Evolutionary conservation across 2,113 vertebrate species (phyloP).

Genomic region (Zosterops lateralis): DNA sequence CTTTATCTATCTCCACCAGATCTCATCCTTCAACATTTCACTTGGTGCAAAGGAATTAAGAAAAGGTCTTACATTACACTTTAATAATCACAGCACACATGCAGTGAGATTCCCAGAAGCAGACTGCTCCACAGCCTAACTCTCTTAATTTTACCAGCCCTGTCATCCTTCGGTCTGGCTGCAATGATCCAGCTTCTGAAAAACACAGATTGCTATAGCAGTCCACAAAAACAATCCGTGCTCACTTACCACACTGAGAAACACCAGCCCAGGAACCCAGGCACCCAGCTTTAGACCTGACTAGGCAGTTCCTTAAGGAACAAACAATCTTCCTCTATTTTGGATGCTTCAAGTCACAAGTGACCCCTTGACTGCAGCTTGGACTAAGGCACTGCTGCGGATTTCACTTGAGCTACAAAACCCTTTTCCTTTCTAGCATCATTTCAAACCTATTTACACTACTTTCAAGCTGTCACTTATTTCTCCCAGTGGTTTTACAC

Average conservation of each 20-base stretch:
- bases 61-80: background rate
- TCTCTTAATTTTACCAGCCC: background rate
- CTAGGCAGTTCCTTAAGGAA: background rate
- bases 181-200: background rate
- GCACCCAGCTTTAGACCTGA: background rate
- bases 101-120: background rate
- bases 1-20: background rate
- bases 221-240: background rate
- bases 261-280: background rate
- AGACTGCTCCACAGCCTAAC: background rate
- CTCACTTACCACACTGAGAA: background rate
- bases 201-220: background rate
- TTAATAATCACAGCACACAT: background rate
- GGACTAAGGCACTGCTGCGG: background rate
- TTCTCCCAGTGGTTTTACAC: background rate
- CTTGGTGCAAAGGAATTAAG: background rate
- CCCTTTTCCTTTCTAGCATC: background rate
- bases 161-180: background rate
- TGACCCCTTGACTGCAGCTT: background rate
- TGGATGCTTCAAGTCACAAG: background rate
- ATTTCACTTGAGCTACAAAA: background rate
- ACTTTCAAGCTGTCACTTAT: background rate
- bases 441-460: background rate
- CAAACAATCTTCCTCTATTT: background rate
- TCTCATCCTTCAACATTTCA: background rate